These are phyloP conservation scores for Coregonus sp. DNA, from an alignment of 2,797 vertebrate genomes.

Conservation along the genomic window DNA sequence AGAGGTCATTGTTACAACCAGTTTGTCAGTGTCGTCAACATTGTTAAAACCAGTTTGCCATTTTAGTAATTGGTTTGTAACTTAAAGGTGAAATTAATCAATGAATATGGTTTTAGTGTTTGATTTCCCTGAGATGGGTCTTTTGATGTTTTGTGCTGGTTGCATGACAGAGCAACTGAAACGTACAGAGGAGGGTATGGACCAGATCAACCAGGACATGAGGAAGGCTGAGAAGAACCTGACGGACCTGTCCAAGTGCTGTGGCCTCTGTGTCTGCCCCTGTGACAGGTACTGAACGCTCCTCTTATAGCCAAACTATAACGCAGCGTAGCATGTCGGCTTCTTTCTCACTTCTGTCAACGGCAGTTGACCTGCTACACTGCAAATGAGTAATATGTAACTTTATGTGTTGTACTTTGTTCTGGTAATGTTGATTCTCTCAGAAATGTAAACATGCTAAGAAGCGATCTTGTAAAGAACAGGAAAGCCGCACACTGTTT, in stretches of 20 bases:
- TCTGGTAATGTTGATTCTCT: not conserved
- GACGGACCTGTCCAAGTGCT: slow-evolving; percentile 94
- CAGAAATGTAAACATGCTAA: too few relatives aligned
- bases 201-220: slow-evolving; percentile 98
- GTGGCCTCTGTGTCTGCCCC: slow-evolving; percentile 94
- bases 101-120: not conserved
- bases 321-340: not conserved
- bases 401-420: not conserved
- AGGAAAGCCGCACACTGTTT: too few relatives aligned
- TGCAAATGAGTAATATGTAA: not conserved
- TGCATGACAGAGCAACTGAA: slow-evolving; percentile 86
- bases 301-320: not conserved
- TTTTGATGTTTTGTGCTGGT: slow-evolving; percentile 3
- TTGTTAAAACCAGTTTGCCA: too few relatives aligned
- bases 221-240: slow-evolving; percentile 92
- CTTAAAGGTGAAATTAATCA: too few relatives aligned
- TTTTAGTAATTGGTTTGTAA: too few relatives aligned
- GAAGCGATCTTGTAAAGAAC: too few relatives aligned
- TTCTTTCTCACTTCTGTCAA: too few relatives aligned
- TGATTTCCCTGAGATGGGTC: not conserved
- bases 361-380: too few relatives aligned
- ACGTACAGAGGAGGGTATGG: slow-evolving; percentile 89
- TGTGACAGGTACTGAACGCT: slow-evolving; percentile 85
- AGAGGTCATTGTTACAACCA: too few relatives aligned
- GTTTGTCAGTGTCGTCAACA: too few relatives aligned